These are phyloP conservation scores for Cossypha niveicapilla DNA, from an alignment of 2,797 vertebrate species.

Conservation along the genomic window DNA sequence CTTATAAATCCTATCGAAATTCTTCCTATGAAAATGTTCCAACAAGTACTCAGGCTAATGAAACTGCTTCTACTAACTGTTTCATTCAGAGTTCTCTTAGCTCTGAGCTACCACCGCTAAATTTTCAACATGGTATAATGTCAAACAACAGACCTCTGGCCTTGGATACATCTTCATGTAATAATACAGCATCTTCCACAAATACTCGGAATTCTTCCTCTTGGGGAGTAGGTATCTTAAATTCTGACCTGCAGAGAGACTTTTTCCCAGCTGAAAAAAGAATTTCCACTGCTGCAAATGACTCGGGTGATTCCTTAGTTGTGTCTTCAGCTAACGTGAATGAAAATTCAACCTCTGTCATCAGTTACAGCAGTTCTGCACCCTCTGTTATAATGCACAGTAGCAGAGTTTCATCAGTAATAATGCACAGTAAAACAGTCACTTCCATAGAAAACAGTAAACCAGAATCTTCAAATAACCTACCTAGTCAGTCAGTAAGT, in stretches of 20 bases:
- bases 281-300: conserved; percentile 17
- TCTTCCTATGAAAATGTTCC: conserved; percentile 80
- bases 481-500: conserved; percentile 53
- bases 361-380: conserved; percentile 76
- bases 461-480: conserved; percentile 4
- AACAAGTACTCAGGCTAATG: conserved; percentile 67
- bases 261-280: conserved; percentile 52
- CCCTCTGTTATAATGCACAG: conserved; percentile 81
- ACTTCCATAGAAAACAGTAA: conserved; percentile 61
- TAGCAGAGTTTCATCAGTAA: conserved; percentile 77
- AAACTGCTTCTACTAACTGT: conserved; percentile 58
- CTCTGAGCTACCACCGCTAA: conserved; percentile 74
- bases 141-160: conserved; percentile 77
- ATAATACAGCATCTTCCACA: conserved; percentile 32
- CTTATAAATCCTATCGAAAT: conserved; percentile 88
- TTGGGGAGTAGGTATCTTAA: conserved; percentile 63
- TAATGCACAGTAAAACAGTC: conserved; percentile 76
- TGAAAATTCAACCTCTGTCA: conserved; percentile 75
- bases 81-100: conserved; percentile 66
- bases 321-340: conserved; percentile 17
- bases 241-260: conserved; percentile 55
- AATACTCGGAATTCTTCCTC: conserved; percentile 39
- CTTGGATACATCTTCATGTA: conserved; percentile 79
- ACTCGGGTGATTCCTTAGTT: neutral
- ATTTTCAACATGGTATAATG: conserved; percentile 76